Evolutionary conservation across 2,888 invertebrate species (phyloP), one percentile per base, ranked within the genome.

Genomic region (Stramonita haemastoma): DNA sequence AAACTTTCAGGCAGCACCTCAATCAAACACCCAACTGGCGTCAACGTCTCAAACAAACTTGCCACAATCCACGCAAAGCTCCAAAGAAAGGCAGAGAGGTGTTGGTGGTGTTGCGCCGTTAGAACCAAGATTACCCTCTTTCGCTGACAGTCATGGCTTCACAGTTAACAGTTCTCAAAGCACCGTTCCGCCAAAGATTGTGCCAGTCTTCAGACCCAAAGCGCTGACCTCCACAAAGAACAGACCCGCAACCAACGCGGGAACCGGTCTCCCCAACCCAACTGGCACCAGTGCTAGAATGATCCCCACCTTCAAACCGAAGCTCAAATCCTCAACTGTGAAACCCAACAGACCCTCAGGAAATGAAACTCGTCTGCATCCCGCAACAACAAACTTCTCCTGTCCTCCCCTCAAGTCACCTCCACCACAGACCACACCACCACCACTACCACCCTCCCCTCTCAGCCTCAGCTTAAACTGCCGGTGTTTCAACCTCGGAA

Each of bases 281-380:
- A 66, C 70, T 5, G 57, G 56, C 22, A n/a, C 83, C 19, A 60
- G 22, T 83, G 34, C 32, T 13, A 56, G 70, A 83, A 57, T 73
- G 34, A 86, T 91, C 22, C 91, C 91, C 29, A 85, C 87, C 1
- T 91, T 91, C 85, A 90, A 85, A 84, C 87, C 91, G 79, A 90
- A 89, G 85, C n/a, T n/a, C 34, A 89, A 73, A 70, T n/a, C 83
- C n/a, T 32, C 77, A 26, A 26, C 81, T 13, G 8, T 57, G 57
- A 86, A 36, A 70, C 83, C 60, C 56, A 11, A 22, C 22, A 26
- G 22, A 66, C 29, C n/a, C 73, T 26, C 89, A 86, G 73, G 13
- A 46, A 19, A 77, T 79, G 29, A 32, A 84, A 13, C 11, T n/a
- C 36, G 29, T 32, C 11, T 57, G 22, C n/a, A 73, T 17, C 70